Conservation (phyloP, 2,888 invertebrate species). For the Pseudanteris insignis region DNA sequence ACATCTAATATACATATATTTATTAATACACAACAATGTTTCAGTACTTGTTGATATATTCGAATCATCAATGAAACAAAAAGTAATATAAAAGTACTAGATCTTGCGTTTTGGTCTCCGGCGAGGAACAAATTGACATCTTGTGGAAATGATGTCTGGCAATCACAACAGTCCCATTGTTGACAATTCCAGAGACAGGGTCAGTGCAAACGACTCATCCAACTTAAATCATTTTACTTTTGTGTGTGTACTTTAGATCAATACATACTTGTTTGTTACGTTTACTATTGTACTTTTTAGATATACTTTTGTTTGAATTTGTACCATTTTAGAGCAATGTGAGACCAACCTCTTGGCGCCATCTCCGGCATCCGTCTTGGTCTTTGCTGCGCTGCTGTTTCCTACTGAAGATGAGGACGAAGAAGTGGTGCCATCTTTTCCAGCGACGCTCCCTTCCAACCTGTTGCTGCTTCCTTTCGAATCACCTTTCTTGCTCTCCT, state of each 20-base stretch:
- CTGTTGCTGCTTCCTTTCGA: constrained; percentile 64
- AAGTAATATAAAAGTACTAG: constrained; percentile 58
- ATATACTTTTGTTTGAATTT: too few species aligned
- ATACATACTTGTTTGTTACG: constrained; percentile 17
- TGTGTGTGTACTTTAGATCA: constrained; percentile 31
- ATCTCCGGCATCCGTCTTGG: constrained; percentile 70
- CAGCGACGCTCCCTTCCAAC: constrained; percentile 59
- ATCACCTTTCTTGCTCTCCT: constrained; percentile 64
- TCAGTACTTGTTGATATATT: too few species aligned
- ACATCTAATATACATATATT: constrained; percentile 4
- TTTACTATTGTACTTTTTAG: constrained; percentile 22
- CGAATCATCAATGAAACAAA: constrained; percentile 24
- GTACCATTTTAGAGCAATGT: constrained; percentile 57
- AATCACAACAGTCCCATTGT: constrained; percentile 47
- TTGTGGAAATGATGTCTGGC: constrained; percentile 57
- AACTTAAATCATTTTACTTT: constrained; percentile 56
- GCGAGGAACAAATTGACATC: constrained; percentile 54
- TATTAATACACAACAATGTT: not conserved
- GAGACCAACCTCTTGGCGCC: constrained; percentile 71
- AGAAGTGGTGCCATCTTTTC: constrained; percentile 55
- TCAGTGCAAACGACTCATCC: constrained; percentile 52
- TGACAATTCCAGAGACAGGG: constrained; percentile 56
- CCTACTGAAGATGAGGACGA: constrained; percentile 49
- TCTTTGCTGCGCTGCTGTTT: constrained; percentile 69
- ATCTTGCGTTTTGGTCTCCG: constrained; percentile 55